These are phyloP conservation scores for Vannuccia rotundouncinata DNA, from an alignment of 2,888 invertebrate genomes.

Conservation along the genomic window DNA sequence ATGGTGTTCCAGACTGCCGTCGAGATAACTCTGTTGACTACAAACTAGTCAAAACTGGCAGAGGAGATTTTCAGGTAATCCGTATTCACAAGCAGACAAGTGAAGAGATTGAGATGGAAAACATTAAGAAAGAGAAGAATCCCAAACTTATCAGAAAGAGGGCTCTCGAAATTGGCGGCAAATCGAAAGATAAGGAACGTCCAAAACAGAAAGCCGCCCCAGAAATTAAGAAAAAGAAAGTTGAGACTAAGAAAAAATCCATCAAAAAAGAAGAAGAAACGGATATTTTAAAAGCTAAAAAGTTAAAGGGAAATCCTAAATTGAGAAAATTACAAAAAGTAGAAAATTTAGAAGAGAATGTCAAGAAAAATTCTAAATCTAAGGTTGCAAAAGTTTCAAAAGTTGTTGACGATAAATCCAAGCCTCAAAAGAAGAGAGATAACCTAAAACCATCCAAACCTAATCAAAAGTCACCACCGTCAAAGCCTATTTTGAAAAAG, in stretches of 20 bases:
- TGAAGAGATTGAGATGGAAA: constrained; percentile 27
- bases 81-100: constrained; percentile 37
- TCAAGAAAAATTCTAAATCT: background rate
- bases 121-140: constrained; percentile 31
- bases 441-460: background rate
- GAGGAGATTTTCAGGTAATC: constrained; percentile 38
- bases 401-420: background rate
- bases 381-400: background rate
- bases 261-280: background rate
- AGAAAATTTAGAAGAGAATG: background rate
- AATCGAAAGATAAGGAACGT: constrained; percentile 31
- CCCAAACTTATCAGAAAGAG: constrained; percentile 30
- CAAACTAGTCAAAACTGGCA: constrained; percentile 34
- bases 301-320: background rate
- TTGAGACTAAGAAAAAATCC: background rate
- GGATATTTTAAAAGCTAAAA: background rate
- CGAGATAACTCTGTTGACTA: constrained; percentile 40
- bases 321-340: background rate
- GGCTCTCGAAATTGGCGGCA: constrained; percentile 32
- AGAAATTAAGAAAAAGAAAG: background rate
- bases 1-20: constrained; percentile 46
- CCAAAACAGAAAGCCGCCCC: background rate
- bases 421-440: background rate
- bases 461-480: background rate
- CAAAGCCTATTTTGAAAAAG: background rate